Base-by-base conservation (phyloP, 2,113 vertebrate genomes). In the Macheiramphus alcinus region DNA sequence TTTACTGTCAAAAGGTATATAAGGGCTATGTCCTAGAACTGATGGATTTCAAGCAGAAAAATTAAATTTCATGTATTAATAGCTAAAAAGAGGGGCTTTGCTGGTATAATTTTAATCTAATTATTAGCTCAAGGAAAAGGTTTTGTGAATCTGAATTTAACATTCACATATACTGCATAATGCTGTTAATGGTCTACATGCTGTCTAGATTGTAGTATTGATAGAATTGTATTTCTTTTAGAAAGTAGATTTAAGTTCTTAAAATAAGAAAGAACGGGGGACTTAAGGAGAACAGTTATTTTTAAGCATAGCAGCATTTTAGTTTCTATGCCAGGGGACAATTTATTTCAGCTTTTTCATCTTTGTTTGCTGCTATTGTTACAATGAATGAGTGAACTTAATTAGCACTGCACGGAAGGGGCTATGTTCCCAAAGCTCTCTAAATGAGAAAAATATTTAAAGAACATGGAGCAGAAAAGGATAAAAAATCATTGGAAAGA, bases 1-100 rank as follows among this genome's bases (percentile, higher is more conserved):
- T 98, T 98, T 97, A 97, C 95, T 97, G 94, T 97, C 97, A 97
- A 95, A 94, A 98, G 53, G 75, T 97, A 93, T 96, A 62, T 91
- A 94, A 95, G 92, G 87, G n/a, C 56, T 96, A 62, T 53, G 84
- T 97, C 90, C 92, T 97, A 79, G 96, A 97, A 97, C 83, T 92
- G 94, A 97, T 94, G 92, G 72, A 93, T 97, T 96, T 97, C 87
- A 94, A 66, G 88, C 43, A 96, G 66, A 86, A 94, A 97, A 97
- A 95, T 80, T 93, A 90, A 89, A 98, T 90, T 85, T 94, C 32
- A 43, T 75, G 36, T 95, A 87, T 91, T 95, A 97, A 93, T 95
- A 95, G 56, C 80, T 97, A 96, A 97, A 97, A 97, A 80, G 56
- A 91, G 62, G 50, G 55, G 45, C 34, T 83, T 96, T 96, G 19